Evolutionary conservation across 1,140 invertebrate genomes (phyloP).

Genomic region (Manduca sexta): DNA sequence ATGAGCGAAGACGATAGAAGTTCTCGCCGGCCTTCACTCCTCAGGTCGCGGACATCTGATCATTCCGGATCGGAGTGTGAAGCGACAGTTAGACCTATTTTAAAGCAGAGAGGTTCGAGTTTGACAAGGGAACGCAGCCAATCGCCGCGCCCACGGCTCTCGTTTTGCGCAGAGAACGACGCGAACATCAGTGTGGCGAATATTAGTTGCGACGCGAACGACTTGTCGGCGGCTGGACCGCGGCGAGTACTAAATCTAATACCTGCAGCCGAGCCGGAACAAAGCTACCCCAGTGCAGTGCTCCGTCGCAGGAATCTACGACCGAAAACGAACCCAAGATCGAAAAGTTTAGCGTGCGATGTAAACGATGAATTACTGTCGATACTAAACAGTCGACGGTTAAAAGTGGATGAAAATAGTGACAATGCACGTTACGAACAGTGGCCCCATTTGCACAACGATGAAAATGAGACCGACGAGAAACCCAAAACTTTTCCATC

Average conservation of each 20-base stretch:
- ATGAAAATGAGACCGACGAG: constrained; percentile 23
- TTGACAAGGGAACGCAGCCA: constrained; percentile 73
- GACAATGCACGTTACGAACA: constrained; percentile 37
- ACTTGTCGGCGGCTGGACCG: constrained; percentile 58
- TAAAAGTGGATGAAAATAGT: constrained; percentile 66
- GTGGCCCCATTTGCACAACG: constrained; percentile 25
- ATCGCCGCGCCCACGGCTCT: constrained; percentile 73
- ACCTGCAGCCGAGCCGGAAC: constrained; percentile 38
- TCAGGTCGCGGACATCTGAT: constrained; percentile 63
- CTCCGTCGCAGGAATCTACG: constrained; percentile 66
- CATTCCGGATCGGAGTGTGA: constrained; percentile 72
- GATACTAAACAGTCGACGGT: constrained; percentile 61
- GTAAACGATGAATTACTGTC: constrained; percentile 66
- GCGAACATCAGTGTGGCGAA: constrained; percentile 56
- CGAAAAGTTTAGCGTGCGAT: constrained; percentile 64
- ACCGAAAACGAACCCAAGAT: constrained; percentile 58
- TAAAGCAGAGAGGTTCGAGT: constrained; percentile 73
- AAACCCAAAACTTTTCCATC: constrained; percentile 60
- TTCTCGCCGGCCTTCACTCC: constrained; percentile 63
- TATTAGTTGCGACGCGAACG: constrained; percentile 58
- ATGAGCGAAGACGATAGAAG: constrained; percentile 71
- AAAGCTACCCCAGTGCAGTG: constrained; percentile 59
- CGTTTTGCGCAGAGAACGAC: constrained; percentile 72
- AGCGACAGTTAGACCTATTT: constrained; percentile 69
- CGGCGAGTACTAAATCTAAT: constrained; percentile 51